phyloP scores from a whole-genome alignment of 2,797 vertebrate genomes.

The Lacerta bilineata region DNA sequence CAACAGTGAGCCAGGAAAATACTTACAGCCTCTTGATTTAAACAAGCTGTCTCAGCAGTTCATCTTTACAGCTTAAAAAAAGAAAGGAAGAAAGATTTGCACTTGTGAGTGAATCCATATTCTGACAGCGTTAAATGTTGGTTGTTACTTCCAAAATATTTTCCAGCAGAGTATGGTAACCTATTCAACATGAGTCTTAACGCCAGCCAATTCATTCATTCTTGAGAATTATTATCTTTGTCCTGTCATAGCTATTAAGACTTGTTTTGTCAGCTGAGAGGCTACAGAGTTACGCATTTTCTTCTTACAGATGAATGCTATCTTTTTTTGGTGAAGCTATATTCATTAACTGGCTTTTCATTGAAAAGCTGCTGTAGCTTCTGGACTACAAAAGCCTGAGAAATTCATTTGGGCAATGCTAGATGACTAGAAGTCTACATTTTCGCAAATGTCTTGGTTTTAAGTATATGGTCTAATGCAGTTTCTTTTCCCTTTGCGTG shows the following conservation, averaged over 20 bases:
- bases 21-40: background rate
- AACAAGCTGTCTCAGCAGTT: background rate
- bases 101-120: background rate
- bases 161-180: background rate
- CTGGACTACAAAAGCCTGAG: background rate
- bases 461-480: background rate
- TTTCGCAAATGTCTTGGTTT: background rate
- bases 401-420: background rate
- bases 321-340: background rate
- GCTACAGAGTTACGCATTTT: background rate
- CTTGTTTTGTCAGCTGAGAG: background rate
- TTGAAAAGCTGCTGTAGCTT: background rate
- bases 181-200: slow-evolving; percentile 1
- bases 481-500: background rate
- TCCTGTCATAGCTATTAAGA: slow-evolving; percentile 20
- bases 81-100: background rate
- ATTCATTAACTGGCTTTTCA: slow-evolving; percentile 1
- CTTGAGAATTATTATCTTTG: slow-evolving; percentile 35
- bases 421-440: background rate
- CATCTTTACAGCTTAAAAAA: background rate
- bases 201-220: background rate
- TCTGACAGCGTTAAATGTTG: slow-evolving; percentile 17
- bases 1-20: background rate
- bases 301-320: too few species aligned
- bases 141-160: background rate